Evolutionary conservation across 1,140 invertebrate species (phyloP), one percentile per base, ranked within the genome.

Genomic region (Scaptomyza pallida): DNA sequence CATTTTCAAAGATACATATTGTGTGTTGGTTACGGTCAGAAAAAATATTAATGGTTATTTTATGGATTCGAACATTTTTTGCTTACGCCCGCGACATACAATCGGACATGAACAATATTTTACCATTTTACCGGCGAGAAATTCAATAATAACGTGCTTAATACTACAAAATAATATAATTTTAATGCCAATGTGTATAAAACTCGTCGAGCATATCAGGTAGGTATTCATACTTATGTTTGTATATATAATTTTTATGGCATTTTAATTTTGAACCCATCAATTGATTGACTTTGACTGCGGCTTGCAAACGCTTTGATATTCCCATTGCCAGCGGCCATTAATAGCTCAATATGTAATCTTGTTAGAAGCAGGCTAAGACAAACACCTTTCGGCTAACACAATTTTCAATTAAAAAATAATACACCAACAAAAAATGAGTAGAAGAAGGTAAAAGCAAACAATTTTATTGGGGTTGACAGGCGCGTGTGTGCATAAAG

Each of bases 311-410:
- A 16, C 47, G n/a, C 30, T 30, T 40, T 43, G 51, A 37, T n/a
- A 37, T n/a, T n/a, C 12, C 8, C 17, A 13, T 57, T 30, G 50
- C 51, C 12, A 13, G 47, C 35, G 16, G 51, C 6, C 23, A 63
- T 35, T 70, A 33, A 70, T 48, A 43, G 47, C 60, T 56, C 41
- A 21, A 55, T 48, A 63, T 37, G 50, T 30, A 62, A 62, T 69
- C 65, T 30, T 54, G 48, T 69, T 62, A 47, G 41, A 15, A 21
- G 10, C 2, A 19, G 15, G 35, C 17, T 19, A 17, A 21, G 21
- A 21, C 0, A 44, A 35, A 10, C 15, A 8, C 12, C 12, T 23
- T 17, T 3, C 1, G 21, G 8, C 59, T 33, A 21, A 54, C 54
- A 16, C 33, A 23, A 41, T 47, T 54, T 54, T 47, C 16, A 50